A percentile compares a stretch with the other conserved stretches of the same genome.
phyloP scores from a whole-genome alignment of 2,113 vertebrate genomes.

The Ceyx cyanopectus region DNA sequence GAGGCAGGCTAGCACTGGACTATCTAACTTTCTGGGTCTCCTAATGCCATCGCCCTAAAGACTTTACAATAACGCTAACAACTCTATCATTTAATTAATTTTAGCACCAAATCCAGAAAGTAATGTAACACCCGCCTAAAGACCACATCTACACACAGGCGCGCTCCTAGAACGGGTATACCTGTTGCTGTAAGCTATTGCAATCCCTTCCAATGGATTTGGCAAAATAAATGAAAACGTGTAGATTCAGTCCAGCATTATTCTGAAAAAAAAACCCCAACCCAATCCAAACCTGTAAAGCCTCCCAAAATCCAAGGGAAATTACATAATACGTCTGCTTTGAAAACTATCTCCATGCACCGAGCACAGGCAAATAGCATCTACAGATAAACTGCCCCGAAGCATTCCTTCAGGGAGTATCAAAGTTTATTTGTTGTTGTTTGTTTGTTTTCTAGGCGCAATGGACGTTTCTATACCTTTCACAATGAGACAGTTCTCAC shows the following conservation, averaged over 20 bases:
- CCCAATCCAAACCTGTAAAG: background rate
- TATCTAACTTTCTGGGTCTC: slow-evolving; percentile 9
- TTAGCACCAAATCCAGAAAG: background rate
- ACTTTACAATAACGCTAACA: background rate
- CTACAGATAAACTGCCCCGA: slow-evolving; percentile 13
- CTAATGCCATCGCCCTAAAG: background rate
- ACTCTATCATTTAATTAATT: background rate
- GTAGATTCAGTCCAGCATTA: background rate
- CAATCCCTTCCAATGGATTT: background rate
- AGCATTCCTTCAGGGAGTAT: background rate
- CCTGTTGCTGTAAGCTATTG: slow-evolving; percentile 64
- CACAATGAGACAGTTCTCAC: background rate
- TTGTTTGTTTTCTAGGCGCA: background rate
- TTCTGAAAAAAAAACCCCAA: background rate
- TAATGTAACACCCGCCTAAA: background rate
- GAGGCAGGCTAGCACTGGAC: slow-evolving; percentile 5
- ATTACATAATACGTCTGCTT: background rate
- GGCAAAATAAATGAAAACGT: background rate
- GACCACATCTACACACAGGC: background rate
- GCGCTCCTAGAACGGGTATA: background rate
- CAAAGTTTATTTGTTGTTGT: slow-evolving; percentile 30
- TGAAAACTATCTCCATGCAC: background rate
- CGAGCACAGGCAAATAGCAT: background rate
- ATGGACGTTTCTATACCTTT: background rate
- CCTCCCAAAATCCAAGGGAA: background rate